Conservation (phyloP, 2,797 vertebrate species). For the Enteromius argenteus region DNA sequence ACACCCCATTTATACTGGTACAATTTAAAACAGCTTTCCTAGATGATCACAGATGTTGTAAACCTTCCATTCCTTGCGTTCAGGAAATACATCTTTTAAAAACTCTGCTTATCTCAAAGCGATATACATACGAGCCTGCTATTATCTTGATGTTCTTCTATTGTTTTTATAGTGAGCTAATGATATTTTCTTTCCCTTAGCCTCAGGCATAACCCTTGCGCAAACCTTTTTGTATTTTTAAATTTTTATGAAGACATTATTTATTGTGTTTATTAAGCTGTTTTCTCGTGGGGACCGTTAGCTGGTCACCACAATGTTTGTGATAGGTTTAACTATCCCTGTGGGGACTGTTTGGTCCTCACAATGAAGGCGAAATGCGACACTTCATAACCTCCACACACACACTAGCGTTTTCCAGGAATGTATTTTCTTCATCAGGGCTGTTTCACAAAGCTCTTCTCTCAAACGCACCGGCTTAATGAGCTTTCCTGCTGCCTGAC, state of each 20-base stretch:
- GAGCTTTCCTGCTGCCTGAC: constrained; percentile 41
- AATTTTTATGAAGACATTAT: constrained; percentile 24
- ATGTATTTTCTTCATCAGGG: constrained; percentile 20
- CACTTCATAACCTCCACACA: constrained; percentile 19
- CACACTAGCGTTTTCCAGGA: not conserved
- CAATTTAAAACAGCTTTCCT: constrained; percentile 28
- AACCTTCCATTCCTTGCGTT: not conserved
- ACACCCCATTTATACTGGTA: constrained; percentile 25
- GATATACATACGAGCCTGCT: not conserved
- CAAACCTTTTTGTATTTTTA: constrained; percentile 11
- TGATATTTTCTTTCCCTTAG: not conserved
- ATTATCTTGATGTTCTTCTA: not conserved
- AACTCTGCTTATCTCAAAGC: constrained; percentile 17
- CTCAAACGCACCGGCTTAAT: constrained; percentile 32
- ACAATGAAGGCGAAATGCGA: constrained; percentile 18
- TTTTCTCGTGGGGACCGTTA: not conserved
- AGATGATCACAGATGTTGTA: constrained; percentile 19
- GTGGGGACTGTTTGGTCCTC: not conserved
- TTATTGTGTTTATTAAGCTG: constrained; percentile 12
- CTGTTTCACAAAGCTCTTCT: constrained; percentile 27
- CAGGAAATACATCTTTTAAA: constrained; percentile 1
- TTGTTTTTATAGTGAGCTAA: constrained; percentile 11
- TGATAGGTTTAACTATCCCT: constrained; percentile 13
- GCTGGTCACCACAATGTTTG: not conserved
- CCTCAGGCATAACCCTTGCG: not conserved